A percentile compares a stretch with the other conserved stretches of the same genome.
These are phyloP conservation scores for Paracyclopina nana DNA, from an alignment of 1,140 invertebrate species.

Conservation along the genomic window DNA sequence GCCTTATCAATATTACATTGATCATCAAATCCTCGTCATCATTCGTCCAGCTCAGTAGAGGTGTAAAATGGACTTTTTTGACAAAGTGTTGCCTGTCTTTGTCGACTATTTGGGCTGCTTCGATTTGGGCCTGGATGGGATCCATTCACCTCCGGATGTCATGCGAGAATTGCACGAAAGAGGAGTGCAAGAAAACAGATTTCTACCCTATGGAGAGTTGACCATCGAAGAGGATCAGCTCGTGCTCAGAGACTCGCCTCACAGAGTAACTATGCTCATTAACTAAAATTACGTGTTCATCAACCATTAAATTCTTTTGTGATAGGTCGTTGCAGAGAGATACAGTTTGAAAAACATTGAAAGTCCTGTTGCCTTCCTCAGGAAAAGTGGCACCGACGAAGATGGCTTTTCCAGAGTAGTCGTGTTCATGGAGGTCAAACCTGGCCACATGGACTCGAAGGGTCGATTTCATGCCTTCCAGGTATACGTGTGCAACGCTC, in stretches of 20 bases:
- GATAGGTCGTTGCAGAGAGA: not conserved
- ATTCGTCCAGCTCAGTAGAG: too few relatives aligned
- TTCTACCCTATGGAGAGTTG: not conserved
- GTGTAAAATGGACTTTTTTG: conserved; percentile 1
- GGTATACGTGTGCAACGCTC: not conserved
- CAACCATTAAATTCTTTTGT: not conserved
- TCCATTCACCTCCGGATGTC: not conserved
- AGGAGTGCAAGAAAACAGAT: not conserved
- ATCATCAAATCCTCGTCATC: too few relatives aligned
- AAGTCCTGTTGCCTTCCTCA: not conserved
- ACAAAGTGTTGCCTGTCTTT: not conserved
- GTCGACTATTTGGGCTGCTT: not conserved
- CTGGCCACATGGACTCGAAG: not conserved
- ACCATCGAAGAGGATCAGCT: not conserved
- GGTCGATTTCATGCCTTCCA: not conserved
- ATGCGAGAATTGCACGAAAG: not conserved
- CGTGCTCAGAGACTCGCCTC: not conserved
- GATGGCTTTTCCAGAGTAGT: not conserved
- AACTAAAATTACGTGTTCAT: too few relatives aligned
- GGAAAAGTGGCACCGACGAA: not conserved
- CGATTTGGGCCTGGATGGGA: not conserved
- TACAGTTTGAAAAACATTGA: not conserved
- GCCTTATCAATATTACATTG: too few relatives aligned
- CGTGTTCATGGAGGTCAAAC: not conserved
- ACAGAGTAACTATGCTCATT: not conserved